Evolutionary conservation across 2,113 vertebrate species (phyloP).

Genomic region (Emydocephalus ijimae): DNA sequence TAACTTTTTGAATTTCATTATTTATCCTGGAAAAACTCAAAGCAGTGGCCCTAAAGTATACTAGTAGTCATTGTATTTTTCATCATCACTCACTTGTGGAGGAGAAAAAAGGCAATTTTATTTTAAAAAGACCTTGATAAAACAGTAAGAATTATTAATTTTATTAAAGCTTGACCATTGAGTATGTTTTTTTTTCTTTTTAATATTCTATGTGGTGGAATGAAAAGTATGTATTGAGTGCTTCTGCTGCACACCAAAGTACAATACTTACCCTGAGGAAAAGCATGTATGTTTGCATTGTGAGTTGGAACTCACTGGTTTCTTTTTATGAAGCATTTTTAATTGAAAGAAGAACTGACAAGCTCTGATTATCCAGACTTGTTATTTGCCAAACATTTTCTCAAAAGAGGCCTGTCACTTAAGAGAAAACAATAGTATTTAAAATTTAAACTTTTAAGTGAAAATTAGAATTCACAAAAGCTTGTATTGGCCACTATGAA

Average conservation of each 20-base stretch:
- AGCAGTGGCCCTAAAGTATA: background rate
- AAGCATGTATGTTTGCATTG: background rate
- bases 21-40: background rate
- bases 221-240: background rate
- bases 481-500: background rate
- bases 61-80: background rate
- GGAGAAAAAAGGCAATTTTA: background rate
- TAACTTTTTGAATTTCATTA: background rate
- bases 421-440: background rate
- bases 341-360: background rate
- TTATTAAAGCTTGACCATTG: background rate
- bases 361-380: background rate
- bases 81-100: background rate
- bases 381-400: background rate
- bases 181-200: background rate
- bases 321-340: background rate
- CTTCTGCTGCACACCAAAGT: background rate
- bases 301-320: background rate
- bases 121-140: background rate
- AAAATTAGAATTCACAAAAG: background rate
- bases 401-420: background rate
- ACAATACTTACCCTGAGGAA: background rate
- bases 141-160: background rate
- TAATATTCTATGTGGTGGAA: background rate
- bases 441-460: background rate